Base-by-base conservation (phyloP, 2,888 invertebrate genomes). In the Tillus elongatus region DNA sequence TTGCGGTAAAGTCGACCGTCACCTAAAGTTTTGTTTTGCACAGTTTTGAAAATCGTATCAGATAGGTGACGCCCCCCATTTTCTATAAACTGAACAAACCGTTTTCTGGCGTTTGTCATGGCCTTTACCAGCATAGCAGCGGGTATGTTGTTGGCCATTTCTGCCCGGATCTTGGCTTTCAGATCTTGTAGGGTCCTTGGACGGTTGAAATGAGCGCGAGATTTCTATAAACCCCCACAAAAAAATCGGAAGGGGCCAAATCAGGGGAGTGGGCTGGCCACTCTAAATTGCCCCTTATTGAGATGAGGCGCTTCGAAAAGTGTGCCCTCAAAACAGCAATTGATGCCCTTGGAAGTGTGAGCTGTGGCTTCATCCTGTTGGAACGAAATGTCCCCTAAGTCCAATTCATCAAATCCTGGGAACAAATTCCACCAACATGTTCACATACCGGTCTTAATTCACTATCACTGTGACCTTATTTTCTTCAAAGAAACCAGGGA, bases 91-190 rank as follows among this genome's bases (percentile, higher is more conserved):
- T 9, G 30, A 9, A 29, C n/a, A 29, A 29, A 10, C 6, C 30
- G 9, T n/a, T 29, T 29, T n/a, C 11, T 29, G 12, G 30, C 9
- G 12, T 29, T 29, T 10, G 8, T 29, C 30, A 29, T 29, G n/a
- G n/a, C 30, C 30, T 11, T 29, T 29, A 29, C 30, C 12, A 29
- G 30, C 30, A 29, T 29, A 29, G 8, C 8, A 29, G 11, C 30
- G 6, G 30, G 30, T 11, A 29, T 9, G 11, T 24, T 29, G 30
- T 10, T 10, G 6, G 30, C 24, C 6, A 19, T 11, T 29, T 29
- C 30, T 10, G 6, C 30, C 30, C 30, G 30, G 11, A 29, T 29
- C 6, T 29, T 29, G 30, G 12, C n/a, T 19, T 19, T 19, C 24
- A 8, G 24, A 19, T 19, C 24, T 19, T 19, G 24, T 19, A 19